A percentile compares a stretch with the other conserved stretches of the same genome.
These are phyloP conservation scores for Embiotoca jacksoni DNA, from an alignment of 2,113 vertebrate species.

Conservation along the genomic window DNA sequence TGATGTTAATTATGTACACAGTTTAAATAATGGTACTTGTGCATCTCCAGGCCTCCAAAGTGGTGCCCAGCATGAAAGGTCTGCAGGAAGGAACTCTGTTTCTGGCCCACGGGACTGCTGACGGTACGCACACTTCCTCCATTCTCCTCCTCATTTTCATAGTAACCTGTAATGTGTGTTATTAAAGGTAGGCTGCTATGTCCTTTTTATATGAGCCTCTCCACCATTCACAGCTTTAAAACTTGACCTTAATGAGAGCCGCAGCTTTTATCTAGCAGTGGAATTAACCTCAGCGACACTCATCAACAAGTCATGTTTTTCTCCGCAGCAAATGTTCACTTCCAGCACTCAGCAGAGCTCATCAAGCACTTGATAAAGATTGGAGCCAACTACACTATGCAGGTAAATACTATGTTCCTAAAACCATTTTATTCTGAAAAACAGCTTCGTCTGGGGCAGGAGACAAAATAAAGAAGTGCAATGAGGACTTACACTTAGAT, in stretches of 20 bases:
- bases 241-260: slow-evolving; percentile 2
- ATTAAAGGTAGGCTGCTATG: neutral
- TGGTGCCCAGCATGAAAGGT: slow-evolving; percentile 88
- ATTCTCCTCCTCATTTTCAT: neutral
- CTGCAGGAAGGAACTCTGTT: slow-evolving; percentile 92
- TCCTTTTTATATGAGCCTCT: neutral
- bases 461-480: no score
- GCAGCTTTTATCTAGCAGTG: slow-evolving; percentile 12
- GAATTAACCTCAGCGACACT: slow-evolving; percentile 22
- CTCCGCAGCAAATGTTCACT: slow-evolving; percentile 93
- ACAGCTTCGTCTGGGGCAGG: no score
- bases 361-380: slow-evolving; percentile 95
- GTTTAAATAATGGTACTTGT: slow-evolving; percentile 2
- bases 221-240: neutral
- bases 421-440: neutral
- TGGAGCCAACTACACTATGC: slow-evolving; percentile 96
- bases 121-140: slow-evolving; percentile 83
- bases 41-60: slow-evolving; percentile 87
- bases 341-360: slow-evolving; percentile 97
- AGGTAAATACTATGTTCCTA: slow-evolving; percentile 81
- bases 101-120: slow-evolving; percentile 94
- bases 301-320: slow-evolving; percentile 8
- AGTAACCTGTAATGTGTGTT: neutral
- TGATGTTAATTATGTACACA: neutral
- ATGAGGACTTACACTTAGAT: no score